phyloP scores from a whole-genome alignment of 2,797 vertebrate species.

The Sciaenops ocellatus region DNA sequence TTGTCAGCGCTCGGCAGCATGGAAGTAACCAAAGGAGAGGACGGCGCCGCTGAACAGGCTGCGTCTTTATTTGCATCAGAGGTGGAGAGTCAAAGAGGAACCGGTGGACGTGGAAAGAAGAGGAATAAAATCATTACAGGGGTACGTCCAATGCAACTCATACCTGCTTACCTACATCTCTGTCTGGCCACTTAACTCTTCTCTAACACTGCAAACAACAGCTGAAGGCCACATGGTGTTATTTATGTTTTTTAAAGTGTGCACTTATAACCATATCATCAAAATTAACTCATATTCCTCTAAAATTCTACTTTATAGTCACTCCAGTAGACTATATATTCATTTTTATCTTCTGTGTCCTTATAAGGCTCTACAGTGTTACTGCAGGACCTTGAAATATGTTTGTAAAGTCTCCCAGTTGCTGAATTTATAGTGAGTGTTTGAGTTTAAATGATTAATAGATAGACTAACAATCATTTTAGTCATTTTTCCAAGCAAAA shows the following conservation, averaged over 20 bases:
- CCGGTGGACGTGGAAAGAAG: slow-evolving; percentile 22
- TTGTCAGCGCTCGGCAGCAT: slow-evolving; percentile 49
- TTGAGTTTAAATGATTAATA: background rate
- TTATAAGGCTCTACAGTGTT: background rate
- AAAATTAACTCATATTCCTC: background rate
- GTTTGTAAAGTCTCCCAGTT: background rate
- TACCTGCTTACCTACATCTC: background rate
- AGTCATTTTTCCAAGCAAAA: background rate
- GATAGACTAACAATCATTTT: background rate
- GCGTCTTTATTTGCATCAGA: slow-evolving; percentile 68
- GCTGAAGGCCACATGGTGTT: background rate
- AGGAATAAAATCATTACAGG: slow-evolving; percentile 67
- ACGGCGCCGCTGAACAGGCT: slow-evolving; percentile 60
- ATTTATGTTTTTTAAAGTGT: background rate
- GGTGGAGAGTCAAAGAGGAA: slow-evolving; percentile 64
- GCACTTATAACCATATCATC: too few relatives aligned
- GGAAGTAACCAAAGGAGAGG: slow-evolving; percentile 73
- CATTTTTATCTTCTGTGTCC: background rate
- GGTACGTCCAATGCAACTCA: slow-evolving; percentile 65
- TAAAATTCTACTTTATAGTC: background rate
- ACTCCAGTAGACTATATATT: background rate
- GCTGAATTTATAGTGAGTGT: background rate
- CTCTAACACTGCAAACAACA: background rate
- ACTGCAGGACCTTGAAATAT: background rate
- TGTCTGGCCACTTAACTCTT: background rate